phyloP scores from a whole-genome alignment of 2,113 vertebrate genomes.

The Brienomyrus brachyistius region DNA sequence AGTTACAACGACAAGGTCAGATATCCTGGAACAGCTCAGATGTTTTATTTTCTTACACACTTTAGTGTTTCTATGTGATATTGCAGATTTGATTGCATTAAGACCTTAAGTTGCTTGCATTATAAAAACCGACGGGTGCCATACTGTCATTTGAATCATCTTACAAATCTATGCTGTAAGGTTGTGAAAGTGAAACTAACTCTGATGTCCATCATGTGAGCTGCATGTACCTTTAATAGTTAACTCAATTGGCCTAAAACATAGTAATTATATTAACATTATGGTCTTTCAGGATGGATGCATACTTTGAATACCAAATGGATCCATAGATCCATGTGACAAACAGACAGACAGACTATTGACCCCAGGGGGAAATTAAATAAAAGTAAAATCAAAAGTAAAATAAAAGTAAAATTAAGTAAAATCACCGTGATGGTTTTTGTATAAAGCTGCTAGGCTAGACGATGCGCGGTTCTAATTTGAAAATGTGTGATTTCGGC shows the following conservation, averaged over 20 bases:
- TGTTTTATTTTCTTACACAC: constrained; percentile 28
- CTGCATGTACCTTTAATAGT: background rate
- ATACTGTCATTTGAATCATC: background rate
- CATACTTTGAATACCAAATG: background rate
- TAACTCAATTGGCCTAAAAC: background rate
- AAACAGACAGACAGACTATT: background rate
- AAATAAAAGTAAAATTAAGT: background rate
- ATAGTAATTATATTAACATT: background rate
- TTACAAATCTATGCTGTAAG: background rate
- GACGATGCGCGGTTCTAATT: background rate
- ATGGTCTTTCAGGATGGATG: background rate
- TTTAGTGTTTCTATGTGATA: constrained; percentile 3
- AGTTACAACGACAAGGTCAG: constrained; percentile 47
- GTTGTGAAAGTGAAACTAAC: background rate
- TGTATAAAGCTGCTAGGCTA: background rate
- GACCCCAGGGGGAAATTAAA: background rate
- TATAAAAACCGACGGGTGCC: background rate
- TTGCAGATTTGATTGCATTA: constrained; percentile 12
- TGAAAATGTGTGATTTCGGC: background rate
- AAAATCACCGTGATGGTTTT: background rate
- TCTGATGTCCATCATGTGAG: background rate
- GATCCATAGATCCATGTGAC: background rate
- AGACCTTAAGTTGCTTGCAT: background rate
- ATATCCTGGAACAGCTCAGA: constrained; percentile 34
- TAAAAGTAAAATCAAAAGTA: background rate